Evolutionary conservation across 2,888 invertebrate species (phyloP).

Genomic region (Lithodes maja): DNA sequence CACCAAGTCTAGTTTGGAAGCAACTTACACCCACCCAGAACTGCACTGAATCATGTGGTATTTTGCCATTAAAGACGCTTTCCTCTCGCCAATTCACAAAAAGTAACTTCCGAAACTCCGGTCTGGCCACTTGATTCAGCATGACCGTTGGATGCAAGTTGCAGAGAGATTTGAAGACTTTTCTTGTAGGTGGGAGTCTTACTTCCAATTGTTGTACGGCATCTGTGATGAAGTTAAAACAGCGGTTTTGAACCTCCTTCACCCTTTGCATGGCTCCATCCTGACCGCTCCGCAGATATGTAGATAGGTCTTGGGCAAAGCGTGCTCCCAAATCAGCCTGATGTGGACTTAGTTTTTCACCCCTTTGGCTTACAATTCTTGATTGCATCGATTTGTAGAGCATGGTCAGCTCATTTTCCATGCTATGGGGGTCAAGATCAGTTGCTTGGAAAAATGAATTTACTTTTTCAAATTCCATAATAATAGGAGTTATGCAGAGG

Average conservation of each 20-base stretch:
- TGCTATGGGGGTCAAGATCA: slow-evolving; percentile 13
- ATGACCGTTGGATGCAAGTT: neutral
- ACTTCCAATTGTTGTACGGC: slow-evolving; percentile 8
- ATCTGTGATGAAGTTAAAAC: slow-evolving; percentile 7
- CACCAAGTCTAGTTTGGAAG: no score
- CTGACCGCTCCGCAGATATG: neutral
- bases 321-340: slow-evolving; percentile 40
- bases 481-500: slow-evolving; percentile 32
- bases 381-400: neutral
- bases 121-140: neutral
- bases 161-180: neutral
- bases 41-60: neutral
- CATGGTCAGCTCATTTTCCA: slow-evolving; percentile 27
- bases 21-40: neutral
- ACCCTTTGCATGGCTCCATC: slow-evolving; percentile 8
- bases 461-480: slow-evolving; percentile 47
- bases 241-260: neutral
- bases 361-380: slow-evolving; percentile 22
- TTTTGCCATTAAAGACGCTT: neutral
- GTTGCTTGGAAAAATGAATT: slow-evolving; percentile 37
- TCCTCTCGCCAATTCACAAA: neutral
- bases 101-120: neutral
- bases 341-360: neutral
- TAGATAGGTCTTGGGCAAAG: neutral
- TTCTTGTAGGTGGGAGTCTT: neutral